Base-by-base conservation (phyloP, 2,888 invertebrate genomes). In the Hydrotaea cyrtoneurina region DNA sequence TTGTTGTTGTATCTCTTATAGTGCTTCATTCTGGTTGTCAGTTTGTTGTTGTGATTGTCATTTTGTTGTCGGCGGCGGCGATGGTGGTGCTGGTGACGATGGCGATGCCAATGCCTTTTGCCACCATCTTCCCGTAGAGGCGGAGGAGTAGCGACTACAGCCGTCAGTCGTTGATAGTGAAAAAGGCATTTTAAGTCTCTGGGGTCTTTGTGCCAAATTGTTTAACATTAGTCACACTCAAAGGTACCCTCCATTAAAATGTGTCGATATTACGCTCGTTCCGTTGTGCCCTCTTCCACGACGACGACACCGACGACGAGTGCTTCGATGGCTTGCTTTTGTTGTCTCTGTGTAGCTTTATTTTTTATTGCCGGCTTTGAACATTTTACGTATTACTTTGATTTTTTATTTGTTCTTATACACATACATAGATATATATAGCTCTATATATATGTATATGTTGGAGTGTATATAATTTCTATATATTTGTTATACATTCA, bases 141-240 rank as follows among this genome's bases (percentile, higher is more conserved):
- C 3, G 43, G 50, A n/a, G 43, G 43, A 43, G 43, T 26, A 59
- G 2, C 31, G 31, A 31, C 7, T 39, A 39, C 39, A 39, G 39
- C 13, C 39, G 39, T 15, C 39, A 43, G 66, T 46, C n/a, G 21
- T 46, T 69, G 69, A 21, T 66, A 66, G 43, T 43, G 39, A 69
- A 36, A 62, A 74, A 79, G 82, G 66, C 73, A 77, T 85, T 78
- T 85, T 76, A 66, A 82, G 82, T 80, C 80, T 78, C 86, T 78
- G 59, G 83, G 79, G 81, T 82, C 80, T 85, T 84, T 82, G 78
- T 87, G 82, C 81, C 87, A 87, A 87, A 87, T 87, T 87, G 86
- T 86, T 85, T 80, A 83, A 85, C 87, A 86, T 87, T 87, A 87
- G 86, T 87, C 81, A 86, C 84, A 84, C 84, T 85, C 82, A 86